phyloP scores from a whole-genome alignment of 2,888 invertebrate genomes.

The Platypus cylindrus region DNA sequence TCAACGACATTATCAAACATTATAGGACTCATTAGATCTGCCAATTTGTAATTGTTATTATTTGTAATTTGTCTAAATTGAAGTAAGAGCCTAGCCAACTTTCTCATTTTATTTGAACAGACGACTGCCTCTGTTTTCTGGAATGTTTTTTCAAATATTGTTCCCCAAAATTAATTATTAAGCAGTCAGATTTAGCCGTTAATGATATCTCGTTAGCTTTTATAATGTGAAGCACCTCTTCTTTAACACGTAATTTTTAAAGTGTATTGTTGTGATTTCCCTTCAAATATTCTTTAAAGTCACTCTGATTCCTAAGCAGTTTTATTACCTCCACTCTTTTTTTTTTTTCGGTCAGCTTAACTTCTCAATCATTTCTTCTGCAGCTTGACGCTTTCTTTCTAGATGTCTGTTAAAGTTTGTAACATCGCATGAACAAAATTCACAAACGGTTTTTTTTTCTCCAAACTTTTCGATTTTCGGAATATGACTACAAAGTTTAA shows the following conservation, averaged over 20 bases:
- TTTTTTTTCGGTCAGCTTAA: no score
- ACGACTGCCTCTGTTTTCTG: slow-evolving; percentile 17
- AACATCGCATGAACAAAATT: no score
- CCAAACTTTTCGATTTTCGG: no score
- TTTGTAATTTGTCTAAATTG: slow-evolving; percentile 12
- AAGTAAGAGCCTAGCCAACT: slow-evolving; percentile 18
- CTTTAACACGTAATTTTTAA: slow-evolving; percentile 16
- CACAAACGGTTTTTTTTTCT: no score
- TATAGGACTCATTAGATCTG: slow-evolving; percentile 11
- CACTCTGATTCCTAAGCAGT: no score
- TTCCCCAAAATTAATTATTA: slow-evolving; percentile 19
- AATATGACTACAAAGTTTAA: no score
- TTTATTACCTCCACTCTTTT: no score
- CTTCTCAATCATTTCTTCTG: no score
- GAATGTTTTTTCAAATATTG: slow-evolving; percentile 18
- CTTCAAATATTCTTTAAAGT: no score
- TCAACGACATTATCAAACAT: slow-evolving; percentile 15
- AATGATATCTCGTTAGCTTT: slow-evolving; percentile 17
- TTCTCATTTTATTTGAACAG: slow-evolving; percentile 19
- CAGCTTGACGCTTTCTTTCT: no score
- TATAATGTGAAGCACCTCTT: slow-evolving; percentile 19
- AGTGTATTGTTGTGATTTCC: slow-evolving; percentile 2
- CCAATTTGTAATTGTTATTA: slow-evolving; percentile 6
- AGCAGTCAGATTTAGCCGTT: slow-evolving; percentile 15
- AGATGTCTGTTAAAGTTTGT: no score